Percentiles rank a stretch among this genome's conserved stretches.
Evolutionary conservation across 2,888 invertebrate species (phyloP).

Genomic region (Hylaea fasciaria): DNA sequence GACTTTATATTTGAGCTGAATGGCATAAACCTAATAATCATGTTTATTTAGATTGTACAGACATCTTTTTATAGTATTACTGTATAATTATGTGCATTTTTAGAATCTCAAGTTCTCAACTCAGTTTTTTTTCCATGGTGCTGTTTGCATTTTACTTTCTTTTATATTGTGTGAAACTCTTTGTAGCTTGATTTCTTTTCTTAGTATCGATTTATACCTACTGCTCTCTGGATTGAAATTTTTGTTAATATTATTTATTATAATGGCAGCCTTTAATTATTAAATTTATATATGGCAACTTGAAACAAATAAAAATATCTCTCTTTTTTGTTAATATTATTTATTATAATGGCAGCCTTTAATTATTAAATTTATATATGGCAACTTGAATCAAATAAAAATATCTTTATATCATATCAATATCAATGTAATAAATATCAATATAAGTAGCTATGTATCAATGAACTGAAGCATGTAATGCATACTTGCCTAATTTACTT

Average conservation of each 20-base stretch:
- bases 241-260: not conserved
- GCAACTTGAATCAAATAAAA: not conserved
- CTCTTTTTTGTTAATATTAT: too few relatives aligned
- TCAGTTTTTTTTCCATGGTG: slow-evolving; percentile 44
- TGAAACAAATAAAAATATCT: too few relatives aligned
- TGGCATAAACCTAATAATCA: too few relatives aligned
- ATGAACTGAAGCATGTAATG: slow-evolving; percentile 76
- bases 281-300: not conserved
- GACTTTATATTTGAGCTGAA: too few relatives aligned
- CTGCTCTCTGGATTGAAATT: not conserved
- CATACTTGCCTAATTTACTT: slow-evolving; percentile 61
- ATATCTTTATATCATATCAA: slow-evolving; percentile 22
- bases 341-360: too few relatives aligned
- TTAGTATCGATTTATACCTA: too few relatives aligned
- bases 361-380: too few relatives aligned
- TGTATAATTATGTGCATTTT: slow-evolving; percentile 16
- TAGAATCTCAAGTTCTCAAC: slow-evolving; percentile 18
- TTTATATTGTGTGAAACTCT: not conserved
- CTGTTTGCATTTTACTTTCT: slow-evolving; percentile 52
- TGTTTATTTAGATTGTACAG: too few relatives aligned
- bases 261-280: slow-evolving; percentile 4
- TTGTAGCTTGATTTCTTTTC: too few relatives aligned
- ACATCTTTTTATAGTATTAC: not conserved
- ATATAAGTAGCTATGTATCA: too few relatives aligned
- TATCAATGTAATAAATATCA: slow-evolving; percentile 6